Conservation (phyloP, 2,113 vertebrate species). For the Channa maculata region DNA sequence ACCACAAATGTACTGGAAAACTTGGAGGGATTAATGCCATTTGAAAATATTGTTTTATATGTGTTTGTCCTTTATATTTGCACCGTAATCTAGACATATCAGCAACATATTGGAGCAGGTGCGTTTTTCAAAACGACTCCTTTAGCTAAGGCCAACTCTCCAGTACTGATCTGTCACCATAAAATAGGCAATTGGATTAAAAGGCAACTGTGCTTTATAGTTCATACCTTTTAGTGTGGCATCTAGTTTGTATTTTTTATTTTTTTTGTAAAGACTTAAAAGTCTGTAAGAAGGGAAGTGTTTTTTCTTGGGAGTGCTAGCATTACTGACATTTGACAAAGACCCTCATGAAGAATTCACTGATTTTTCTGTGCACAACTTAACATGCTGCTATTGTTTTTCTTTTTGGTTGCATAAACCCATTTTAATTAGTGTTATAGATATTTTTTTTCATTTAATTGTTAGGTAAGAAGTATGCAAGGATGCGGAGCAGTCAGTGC, state of each 20-base stretch:
- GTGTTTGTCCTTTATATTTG: slow-evolving; percentile 45
- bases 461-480: slow-evolving; percentile 63
- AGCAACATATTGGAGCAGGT: slow-evolving; percentile 41
- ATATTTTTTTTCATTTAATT: slow-evolving; percentile 22
- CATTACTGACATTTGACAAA: slow-evolving; percentile 26
- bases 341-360: slow-evolving; percentile 29
- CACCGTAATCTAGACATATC: slow-evolving; percentile 73
- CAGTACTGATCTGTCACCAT: slow-evolving; percentile 39
- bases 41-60: slow-evolving; percentile 15
- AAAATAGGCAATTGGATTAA: slow-evolving; percentile 2
- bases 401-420: slow-evolving; percentile 48
- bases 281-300: slow-evolving; percentile 16
- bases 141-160: slow-evolving; percentile 21
- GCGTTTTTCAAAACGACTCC: slow-evolving; percentile 22
- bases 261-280: slow-evolving; percentile 8
- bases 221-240: slow-evolving; percentile 20
- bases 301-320: background rate
- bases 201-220: slow-evolving; percentile 18
- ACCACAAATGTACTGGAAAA: slow-evolving; percentile 49
- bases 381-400: slow-evolving; percentile 67
- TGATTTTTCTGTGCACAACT: slow-evolving; percentile 14
- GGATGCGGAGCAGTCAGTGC: slow-evolving; percentile 26
- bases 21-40: slow-evolving; percentile 27
- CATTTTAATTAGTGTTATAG: slow-evolving; percentile 14
- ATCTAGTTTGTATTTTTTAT: slow-evolving; percentile 1